Percentiles rank a stretch among this genome's conserved stretches.
phyloP scores from a whole-genome alignment of 2,113 vertebrate species.

The mouse (Mus musculus) region GRCm39 chr17:15438501-15439000 shows the following conservation, averaged over 20 bases:
- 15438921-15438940: background rate
- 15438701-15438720: background rate
- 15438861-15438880: background rate
- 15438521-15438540: background rate
- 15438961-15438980: background rate
- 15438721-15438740: background rate
- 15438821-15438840: too few relatives aligned
- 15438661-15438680: background rate
- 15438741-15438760: background rate
- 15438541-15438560: background rate
- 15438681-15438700: background rate
- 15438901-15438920: background rate
- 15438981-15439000: background rate
- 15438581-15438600: background rate
- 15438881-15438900: background rate
- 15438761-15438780: too few relatives aligned
- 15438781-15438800: background rate
- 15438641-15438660: background rate
- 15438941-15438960: background rate
- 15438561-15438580: background rate
- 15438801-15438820: background rate
- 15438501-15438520: background rate
- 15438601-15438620: background rate
- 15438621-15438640: background rate
- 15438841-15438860: too few relatives aligned